Percentiles rank a stretch among this genome's conserved stretches.
Conservation (phyloP, 2,113 vertebrate species). For the Macquaria australasica region DNA sequence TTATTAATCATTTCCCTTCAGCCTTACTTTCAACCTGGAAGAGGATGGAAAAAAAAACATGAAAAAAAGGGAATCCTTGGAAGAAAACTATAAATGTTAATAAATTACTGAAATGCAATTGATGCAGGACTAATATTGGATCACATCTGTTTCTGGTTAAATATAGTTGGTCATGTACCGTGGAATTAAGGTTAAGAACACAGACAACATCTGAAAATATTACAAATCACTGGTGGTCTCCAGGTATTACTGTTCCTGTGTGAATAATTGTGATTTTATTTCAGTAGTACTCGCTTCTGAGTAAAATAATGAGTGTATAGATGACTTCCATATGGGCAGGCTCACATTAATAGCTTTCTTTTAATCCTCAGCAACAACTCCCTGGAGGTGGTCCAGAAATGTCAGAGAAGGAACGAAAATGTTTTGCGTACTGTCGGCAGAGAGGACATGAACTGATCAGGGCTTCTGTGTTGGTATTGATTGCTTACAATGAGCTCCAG, state of each 20-base stretch:
- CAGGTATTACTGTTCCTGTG: not conserved
- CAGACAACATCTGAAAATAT: not conserved
- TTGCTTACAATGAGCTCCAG: not conserved
- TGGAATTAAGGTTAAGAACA: not conserved
- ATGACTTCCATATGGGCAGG: not conserved
- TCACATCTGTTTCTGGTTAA: not conserved
- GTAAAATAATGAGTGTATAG: not conserved
- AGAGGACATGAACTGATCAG: not conserved
- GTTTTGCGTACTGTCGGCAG: not conserved
- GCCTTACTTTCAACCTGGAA: not conserved
- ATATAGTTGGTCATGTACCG: no score
- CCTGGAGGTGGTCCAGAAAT: slow-evolving; percentile 13
- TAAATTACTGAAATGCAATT: not conserved
- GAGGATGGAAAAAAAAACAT: no score
- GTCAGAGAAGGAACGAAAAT: not conserved
- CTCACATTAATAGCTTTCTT: not conserved
- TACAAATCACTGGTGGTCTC: not conserved
- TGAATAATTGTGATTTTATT: not conserved
- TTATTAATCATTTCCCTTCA: not conserved
- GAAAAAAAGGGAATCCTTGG: not conserved
- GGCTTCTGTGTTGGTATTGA: not conserved
- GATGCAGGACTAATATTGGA: not conserved
- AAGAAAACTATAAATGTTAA: not conserved
- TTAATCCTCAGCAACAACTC: not conserved
- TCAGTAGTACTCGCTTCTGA: not conserved